These are phyloP conservation scores for Brenthis daphne DNA, from an alignment of 2,888 invertebrate species.

Conservation along the genomic window DNA sequence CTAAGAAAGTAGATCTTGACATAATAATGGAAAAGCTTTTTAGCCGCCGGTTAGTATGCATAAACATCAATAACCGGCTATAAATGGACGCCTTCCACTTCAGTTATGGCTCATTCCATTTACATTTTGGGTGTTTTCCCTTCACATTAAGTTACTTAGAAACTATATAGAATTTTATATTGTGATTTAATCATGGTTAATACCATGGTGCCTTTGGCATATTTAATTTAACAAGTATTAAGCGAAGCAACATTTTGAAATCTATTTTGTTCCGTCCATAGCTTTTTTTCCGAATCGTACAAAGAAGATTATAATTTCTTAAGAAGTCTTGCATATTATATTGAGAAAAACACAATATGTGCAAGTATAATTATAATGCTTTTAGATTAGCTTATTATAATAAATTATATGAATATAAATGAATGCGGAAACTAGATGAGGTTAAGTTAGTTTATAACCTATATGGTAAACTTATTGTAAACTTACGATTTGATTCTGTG, in stretches of 20 bases:
- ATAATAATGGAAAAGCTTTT: conserved; percentile 44
- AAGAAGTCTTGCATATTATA: too few species aligned
- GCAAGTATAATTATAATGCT: too few species aligned
- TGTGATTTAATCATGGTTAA: conserved; percentile 16
- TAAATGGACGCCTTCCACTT: conserved; percentile 38
- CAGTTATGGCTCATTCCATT: conserved; percentile 37
- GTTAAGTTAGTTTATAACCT: too few species aligned
- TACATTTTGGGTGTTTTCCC: conserved; percentile 37
- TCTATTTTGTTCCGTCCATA: too few species aligned
- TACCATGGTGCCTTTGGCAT: conserved; percentile 1
- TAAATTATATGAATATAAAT: too few species aligned
- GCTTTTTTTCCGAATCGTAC: too few species aligned
- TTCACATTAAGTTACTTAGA: conserved; percentile 24
- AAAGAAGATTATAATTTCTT: too few species aligned
- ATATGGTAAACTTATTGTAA: too few species aligned
- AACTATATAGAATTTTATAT: conserved; percentile 3
- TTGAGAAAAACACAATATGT: too few species aligned
- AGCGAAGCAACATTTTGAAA: too few species aligned
- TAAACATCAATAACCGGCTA: conserved; percentile 41
- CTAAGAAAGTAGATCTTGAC: conserved; percentile 40
- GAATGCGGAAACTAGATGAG: too few species aligned
- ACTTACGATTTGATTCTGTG: not conserved
- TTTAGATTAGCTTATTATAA: too few species aligned
- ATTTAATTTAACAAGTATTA: not conserved
- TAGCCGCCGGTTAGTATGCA: conserved; percentile 44